phyloP scores from a whole-genome alignment of 1,140 invertebrate genomes.

The Metaphire vulgaris region DNA sequence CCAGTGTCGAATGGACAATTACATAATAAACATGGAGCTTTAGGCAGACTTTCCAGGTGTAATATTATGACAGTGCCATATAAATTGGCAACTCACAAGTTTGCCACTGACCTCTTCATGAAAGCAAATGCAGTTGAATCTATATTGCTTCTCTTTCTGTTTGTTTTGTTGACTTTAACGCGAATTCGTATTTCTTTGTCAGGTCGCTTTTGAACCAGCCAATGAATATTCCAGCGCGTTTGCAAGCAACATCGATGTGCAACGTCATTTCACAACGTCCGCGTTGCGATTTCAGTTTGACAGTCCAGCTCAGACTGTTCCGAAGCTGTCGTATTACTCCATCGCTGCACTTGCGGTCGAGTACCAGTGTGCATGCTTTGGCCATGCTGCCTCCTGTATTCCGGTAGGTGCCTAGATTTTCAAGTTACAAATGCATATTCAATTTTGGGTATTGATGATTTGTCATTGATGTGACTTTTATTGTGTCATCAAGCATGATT shows the following conservation, averaged over 20 bases:
- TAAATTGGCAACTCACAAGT: background rate
- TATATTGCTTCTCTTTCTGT: background rate
- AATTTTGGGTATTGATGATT: background rate
- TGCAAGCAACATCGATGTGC: background rate
- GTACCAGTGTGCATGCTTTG: conserved; percentile 28
- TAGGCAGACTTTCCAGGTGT: too few relatives aligned
- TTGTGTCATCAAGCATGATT: background rate
- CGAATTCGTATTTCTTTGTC: background rate
- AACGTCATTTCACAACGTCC: conserved; percentile 12
- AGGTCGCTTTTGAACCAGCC: conserved; percentile 16
- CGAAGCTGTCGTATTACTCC: conserved; percentile 25
- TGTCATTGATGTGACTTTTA: background rate
- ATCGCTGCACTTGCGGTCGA: conserved; percentile 17
- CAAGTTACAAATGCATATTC: too few relatives aligned
- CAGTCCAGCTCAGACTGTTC: conserved; percentile 1
- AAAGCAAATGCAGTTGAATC: background rate
- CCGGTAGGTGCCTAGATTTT: background rate
- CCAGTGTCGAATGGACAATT: too few relatives aligned
- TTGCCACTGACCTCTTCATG: background rate
- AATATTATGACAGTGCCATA: too few relatives aligned
- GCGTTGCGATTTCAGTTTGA: conserved; percentile 13
- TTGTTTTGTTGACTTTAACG: too few relatives aligned
- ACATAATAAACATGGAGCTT: too few relatives aligned
- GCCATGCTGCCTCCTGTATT: conserved; percentile 22
- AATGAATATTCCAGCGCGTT: conserved; percentile 3